Conservation (phyloP, 1,140 invertebrate species). For the Brachionus rotundiformis region DNA sequence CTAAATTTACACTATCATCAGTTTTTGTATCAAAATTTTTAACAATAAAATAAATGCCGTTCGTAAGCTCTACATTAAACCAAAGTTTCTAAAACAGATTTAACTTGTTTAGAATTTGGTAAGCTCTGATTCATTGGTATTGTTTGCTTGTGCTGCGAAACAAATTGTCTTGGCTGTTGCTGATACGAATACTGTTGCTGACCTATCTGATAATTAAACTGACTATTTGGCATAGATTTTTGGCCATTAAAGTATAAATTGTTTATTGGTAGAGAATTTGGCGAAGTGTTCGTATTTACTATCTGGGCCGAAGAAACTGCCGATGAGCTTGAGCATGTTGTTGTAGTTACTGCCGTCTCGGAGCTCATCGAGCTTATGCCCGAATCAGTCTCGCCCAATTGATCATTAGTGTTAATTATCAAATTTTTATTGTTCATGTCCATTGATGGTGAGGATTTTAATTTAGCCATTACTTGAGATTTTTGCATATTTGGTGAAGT, state of each 20-base stretch:
- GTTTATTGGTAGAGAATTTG: slow-evolving; percentile 8
- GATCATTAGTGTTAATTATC: slow-evolving; percentile 28
- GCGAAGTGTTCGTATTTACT: not conserved
- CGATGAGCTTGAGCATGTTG: not conserved
- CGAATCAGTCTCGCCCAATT: slow-evolving; percentile 45
- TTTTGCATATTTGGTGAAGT: slow-evolving; percentile 6
- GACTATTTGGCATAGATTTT: not conserved
- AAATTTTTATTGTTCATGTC: slow-evolving; percentile 35
- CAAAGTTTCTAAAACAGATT: slow-evolving; percentile 49
- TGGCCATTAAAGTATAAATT: slow-evolving; percentile 22
- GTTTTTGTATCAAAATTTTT: not conserved
- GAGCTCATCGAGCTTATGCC: slow-evolving; percentile 51
- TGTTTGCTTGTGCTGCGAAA: not conserved
- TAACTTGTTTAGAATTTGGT: slow-evolving; percentile 4
- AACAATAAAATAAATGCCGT: slow-evolving; percentile 33
- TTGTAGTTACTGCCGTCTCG: slow-evolving; percentile 33
- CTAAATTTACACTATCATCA: slow-evolving; percentile 6
- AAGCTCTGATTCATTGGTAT: not conserved
- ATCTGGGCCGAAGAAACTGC: not conserved
- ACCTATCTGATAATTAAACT: not conserved
- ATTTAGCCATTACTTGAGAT: not conserved
- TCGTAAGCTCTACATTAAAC: not conserved
- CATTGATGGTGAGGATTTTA: slow-evolving; percentile 2
- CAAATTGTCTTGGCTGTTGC: slow-evolving; percentile 8
- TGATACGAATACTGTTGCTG: slow-evolving; percentile 22